phyloP scores from a whole-genome alignment of 1,140 invertebrate species.

The Maniola jurtina region DNA sequence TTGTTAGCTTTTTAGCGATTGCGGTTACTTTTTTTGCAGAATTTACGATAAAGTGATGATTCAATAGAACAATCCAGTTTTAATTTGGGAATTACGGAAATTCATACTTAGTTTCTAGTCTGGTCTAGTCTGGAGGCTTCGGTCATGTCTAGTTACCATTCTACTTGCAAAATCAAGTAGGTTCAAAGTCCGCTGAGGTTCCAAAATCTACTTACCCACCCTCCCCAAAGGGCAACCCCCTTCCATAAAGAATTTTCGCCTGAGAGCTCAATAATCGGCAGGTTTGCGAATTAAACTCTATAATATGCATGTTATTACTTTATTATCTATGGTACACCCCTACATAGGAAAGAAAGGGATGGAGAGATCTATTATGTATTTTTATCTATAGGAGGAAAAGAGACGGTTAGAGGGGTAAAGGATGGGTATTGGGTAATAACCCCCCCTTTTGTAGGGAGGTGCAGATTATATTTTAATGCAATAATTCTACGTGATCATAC shows the following conservation, averaged over 20 bases:
- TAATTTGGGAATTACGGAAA: too few species aligned
- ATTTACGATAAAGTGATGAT: not conserved
- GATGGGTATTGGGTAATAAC: conserved; percentile 15
- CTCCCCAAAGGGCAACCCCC: not conserved
- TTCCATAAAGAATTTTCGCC: conserved; percentile 1
- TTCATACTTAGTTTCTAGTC: too few species aligned
- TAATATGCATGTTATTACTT: conserved; percentile 14
- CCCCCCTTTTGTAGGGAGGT: conserved; percentile 21
- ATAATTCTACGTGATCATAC: conserved; percentile 65
- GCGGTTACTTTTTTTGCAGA: not conserved
- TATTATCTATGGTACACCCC: conserved; percentile 1
- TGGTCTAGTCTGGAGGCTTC: too few species aligned
- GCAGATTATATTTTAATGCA: conserved; percentile 60
- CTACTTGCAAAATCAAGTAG: too few species aligned
- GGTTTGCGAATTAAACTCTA: conserved; percentile 18
- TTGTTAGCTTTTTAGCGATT: not conserved
- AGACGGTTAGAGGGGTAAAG: not conserved
- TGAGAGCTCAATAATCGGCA: conserved; percentile 2
- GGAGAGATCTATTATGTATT: not conserved
- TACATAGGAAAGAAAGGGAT: conserved; percentile 6
- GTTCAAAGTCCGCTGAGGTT: too few species aligned
- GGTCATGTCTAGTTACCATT: too few species aligned
- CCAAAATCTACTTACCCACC: not conserved
- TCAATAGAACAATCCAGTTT: too few species aligned
- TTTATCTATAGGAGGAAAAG: not conserved